These are phyloP conservation scores for Neodiprion fabricii DNA, from an alignment of 1,140 invertebrate species.

Conservation along the genomic window DNA sequence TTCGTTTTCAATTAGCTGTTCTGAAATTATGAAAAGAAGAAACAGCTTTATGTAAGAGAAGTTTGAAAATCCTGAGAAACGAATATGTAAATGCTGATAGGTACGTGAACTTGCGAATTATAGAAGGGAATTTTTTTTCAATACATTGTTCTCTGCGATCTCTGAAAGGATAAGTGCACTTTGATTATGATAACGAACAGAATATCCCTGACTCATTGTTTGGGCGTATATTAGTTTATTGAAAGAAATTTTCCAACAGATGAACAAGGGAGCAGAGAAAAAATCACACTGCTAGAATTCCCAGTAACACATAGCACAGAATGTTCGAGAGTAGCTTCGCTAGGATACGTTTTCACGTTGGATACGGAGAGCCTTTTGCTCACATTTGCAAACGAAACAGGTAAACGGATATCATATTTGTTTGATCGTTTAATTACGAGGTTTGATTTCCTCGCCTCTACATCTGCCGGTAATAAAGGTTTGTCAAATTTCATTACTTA, in stretches of 20 bases:
- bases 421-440: neutral
- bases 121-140: neutral
- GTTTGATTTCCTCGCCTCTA: no score
- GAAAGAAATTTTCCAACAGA: conserved; percentile 30
- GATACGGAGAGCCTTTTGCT: conserved; percentile 69
- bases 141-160: neutral
- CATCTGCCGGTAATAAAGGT: no score
- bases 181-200: neutral
- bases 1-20: no score
- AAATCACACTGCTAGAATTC: conserved; percentile 66
- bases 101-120: neutral
- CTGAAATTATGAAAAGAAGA: no score
- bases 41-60: no score
- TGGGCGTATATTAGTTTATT: neutral
- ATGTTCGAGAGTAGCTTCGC: conserved; percentile 70
- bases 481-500: no score
- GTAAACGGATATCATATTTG: conserved; percentile 38
- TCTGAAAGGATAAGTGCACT: neutral
- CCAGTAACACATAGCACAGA: conserved; percentile 72
- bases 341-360: conserved; percentile 74
- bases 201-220: no score
- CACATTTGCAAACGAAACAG: conserved; percentile 60
- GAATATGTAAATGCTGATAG: neutral
- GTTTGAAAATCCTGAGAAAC: no score
- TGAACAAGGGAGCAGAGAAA: conserved; percentile 39